These are phyloP conservation scores for Harmothoe impar DNA, from an alignment of 2,888 invertebrate genomes.

Conservation along the genomic window DNA sequence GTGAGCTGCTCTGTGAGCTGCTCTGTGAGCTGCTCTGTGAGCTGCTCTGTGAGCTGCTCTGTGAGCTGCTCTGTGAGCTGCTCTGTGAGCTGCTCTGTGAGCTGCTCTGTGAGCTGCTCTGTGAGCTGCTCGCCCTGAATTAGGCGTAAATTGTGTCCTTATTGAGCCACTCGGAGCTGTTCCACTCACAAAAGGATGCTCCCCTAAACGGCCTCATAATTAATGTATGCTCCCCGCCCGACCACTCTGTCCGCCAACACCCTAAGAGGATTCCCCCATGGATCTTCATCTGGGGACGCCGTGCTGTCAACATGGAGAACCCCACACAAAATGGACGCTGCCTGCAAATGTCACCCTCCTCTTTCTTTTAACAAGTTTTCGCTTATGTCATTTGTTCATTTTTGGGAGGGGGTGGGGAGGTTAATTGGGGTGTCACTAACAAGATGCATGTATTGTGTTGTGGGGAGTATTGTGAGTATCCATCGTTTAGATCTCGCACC, in stretches of 20 bases:
- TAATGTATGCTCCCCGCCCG: not conserved
- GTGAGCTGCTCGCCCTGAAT: not conserved
- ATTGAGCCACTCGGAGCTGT: not conserved
- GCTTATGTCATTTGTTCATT: no score
- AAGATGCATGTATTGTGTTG: no score
- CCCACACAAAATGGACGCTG: no score
- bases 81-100: not conserved
- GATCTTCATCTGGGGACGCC: not conserved
- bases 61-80: not conserved
- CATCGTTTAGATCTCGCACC: no score
- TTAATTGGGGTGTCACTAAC: no score
- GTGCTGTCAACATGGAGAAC: no score
- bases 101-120: conserved; percentile 17
- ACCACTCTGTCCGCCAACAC: no score
- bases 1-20: not conserved
- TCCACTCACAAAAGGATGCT: not conserved
- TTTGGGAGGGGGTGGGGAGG: no score
- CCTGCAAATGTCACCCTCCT: no score
- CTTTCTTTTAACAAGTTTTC: no score
- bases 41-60: not conserved
- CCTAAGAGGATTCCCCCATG: not conserved
- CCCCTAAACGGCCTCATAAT: not conserved
- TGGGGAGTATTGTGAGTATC: no score
- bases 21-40: not conserved
- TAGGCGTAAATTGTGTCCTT: conserved; percentile 16